Conservation (phyloP, 2,797 vertebrate genomes). For the Paratrypauchen microcephalus region DNA sequence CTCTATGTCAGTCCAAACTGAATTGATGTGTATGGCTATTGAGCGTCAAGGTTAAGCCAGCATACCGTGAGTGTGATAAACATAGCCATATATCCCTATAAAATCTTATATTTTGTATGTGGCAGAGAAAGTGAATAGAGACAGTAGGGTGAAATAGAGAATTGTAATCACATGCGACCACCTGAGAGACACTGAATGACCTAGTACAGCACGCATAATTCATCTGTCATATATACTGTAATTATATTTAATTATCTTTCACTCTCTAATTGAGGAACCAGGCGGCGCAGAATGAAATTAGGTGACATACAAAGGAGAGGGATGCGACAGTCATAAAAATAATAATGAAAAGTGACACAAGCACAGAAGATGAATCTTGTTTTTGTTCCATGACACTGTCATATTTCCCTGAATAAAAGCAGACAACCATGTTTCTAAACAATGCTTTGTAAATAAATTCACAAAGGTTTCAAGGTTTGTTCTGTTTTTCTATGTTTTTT, state of each 20-base stretch:
- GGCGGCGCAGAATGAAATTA: slow-evolving; percentile 1
- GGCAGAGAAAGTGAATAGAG: not conserved
- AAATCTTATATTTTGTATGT: slow-evolving; percentile 28
- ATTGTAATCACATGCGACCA: slow-evolving; percentile 5
- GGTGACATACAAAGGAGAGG: not conserved
- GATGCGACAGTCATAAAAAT: not conserved
- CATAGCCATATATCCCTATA: slow-evolving; percentile 38
- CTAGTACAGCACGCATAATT: not conserved
- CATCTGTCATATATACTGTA: slow-evolving; percentile 8
- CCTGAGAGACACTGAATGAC: slow-evolving; percentile 8
- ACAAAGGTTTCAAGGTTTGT: too few species aligned
- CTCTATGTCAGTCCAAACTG: slow-evolving; percentile 10
- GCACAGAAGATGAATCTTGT: not conserved
- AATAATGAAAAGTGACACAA: not conserved
- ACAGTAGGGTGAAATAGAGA: not conserved
- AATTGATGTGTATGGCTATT: slow-evolving; percentile 10
- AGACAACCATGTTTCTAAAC: not conserved
- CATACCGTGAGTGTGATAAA: slow-evolving; percentile 17
- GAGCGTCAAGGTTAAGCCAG: slow-evolving; percentile 33
- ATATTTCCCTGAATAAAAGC: not conserved
- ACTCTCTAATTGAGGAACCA: slow-evolving; percentile 2
- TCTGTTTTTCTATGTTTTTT: too few species aligned
- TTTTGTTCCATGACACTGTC: not conserved
- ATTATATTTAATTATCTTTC: slow-evolving; percentile 12
- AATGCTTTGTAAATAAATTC: too few species aligned